Evolutionary conservation across 2,888 invertebrate genomes (phyloP), one percentile per base, ranked within the genome.

Genomic region (Gandaritis pyraliata): DNA sequence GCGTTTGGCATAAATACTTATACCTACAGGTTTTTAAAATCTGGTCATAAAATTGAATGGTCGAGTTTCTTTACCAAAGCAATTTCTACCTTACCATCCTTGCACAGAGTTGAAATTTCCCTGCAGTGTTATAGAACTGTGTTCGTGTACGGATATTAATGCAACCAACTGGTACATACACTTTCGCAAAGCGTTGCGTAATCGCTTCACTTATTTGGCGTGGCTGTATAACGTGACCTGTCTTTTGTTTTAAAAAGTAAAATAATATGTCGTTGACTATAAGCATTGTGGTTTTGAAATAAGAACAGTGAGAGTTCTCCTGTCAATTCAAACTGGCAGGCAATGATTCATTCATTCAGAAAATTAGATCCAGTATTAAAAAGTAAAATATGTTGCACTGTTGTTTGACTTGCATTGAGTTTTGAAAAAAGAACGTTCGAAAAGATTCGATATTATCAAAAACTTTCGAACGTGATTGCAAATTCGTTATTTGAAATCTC

Each of bases 161-260:
- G 66, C 58, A 68, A 68, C 49, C 15, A 30, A 50, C 54, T 39
- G 11, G 54, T 18, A 43, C 51, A 41, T 23, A 61, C 1, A 23
- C 66, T 69, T 66, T 66, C 66, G 68, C 62, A 69, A 69, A 48
- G 6, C 13, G 56, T 62, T 61, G 29, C 49, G 68, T 60, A 69
- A 69, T 53, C 59, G 41, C 46, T 50, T 48, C 54, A 60, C 52
- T 39, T 49, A 43, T 59, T 63, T 48, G 51, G 58, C 33, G 33
- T 41, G 58, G 43, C 48, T 48, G 33, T 33, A 33, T 55, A 48
- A 30, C 45, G 46, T 61, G 51, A 55, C 58, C 50, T 51, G 48
- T 11, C 47, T 23, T 63, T 59, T 49, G 18, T 23, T 61, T 54
- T 38, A 46, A 61, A 45, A 51, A 36, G 36, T 11, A 47, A n/a